Evolutionary conservation across 2,888 invertebrate species (phyloP).

Genomic region (Saturnia japonica): DNA sequence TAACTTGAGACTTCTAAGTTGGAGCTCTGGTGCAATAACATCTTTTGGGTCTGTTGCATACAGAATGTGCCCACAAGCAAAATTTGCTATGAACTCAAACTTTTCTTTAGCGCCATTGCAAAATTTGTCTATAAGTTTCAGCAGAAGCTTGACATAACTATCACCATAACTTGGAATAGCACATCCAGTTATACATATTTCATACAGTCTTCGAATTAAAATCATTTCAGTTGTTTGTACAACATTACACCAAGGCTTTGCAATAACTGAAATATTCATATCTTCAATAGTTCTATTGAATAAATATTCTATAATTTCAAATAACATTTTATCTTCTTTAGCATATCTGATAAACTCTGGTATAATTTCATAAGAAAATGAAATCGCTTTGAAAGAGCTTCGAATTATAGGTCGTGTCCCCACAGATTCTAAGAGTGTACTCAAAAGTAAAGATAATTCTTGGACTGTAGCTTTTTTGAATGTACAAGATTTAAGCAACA

Average conservation of each 20-base stretch:
- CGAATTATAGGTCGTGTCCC: conserved; percentile 59
- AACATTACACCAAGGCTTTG: conserved; percentile 72
- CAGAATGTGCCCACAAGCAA: conserved; percentile 75
- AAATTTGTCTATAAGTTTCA: conserved; percentile 70
- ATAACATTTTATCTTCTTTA: conserved; percentile 72
- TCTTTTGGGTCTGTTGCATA: conserved; percentile 68
- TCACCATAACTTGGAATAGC: conserved; percentile 59
- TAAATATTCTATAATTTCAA: conserved; percentile 81
- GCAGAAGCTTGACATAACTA: conserved; percentile 64
- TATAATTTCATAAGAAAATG: conserved; percentile 56
- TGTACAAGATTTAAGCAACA: conserved; percentile 71
- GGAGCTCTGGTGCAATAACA: conserved; percentile 72
- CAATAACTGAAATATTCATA: conserved; percentile 61
- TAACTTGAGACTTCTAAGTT: conserved; percentile 76
- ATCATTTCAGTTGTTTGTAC: conserved; percentile 60
- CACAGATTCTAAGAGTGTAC: conserved; percentile 68
- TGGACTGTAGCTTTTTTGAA: conserved; percentile 60
- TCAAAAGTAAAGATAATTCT: conserved; percentile 63
- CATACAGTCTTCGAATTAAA: conserved; percentile 68
- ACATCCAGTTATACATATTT: conserved; percentile 76
- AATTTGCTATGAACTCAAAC: conserved; percentile 81
- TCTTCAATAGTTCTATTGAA: conserved; percentile 74
- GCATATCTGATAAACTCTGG: conserved; percentile 59
- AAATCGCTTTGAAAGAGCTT: conserved; percentile 46
- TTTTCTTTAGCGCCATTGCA: conserved; percentile 70